Percentiles rank a stretch among this genome's conserved stretches.
phyloP scores from a whole-genome alignment of 1,140 invertebrate species.

The Lucilia cuprina region DNA sequence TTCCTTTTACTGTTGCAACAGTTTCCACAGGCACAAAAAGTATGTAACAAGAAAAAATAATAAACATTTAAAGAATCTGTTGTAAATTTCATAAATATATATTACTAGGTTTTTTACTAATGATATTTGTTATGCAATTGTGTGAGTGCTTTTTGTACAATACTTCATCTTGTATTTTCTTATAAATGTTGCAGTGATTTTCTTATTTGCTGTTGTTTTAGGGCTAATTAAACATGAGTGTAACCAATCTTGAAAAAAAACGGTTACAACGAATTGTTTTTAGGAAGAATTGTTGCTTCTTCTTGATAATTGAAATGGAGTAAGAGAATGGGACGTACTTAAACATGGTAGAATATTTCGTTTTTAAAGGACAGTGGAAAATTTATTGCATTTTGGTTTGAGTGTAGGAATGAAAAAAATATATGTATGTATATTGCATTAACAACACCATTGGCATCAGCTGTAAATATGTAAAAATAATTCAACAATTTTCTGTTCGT shows the following conservation, averaged over 20 bases:
- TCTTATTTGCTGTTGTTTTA: not conserved
- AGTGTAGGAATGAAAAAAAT: not conserved
- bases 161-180: not conserved
- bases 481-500: conserved; percentile 21
- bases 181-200: not conserved
- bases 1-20: not conserved
- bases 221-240: conserved; percentile 30
- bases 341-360: not conserved
- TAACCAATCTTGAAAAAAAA: conserved; percentile 2
- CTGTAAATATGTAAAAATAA: conserved; percentile 30
- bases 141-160: not conserved
- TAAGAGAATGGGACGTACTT: not conserved
- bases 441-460: conserved; percentile 10
- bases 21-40: not conserved
- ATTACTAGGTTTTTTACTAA: not conserved
- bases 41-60: not conserved
- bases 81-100: not conserved
- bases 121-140: not conserved
- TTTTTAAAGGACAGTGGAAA: not conserved
- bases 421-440: not conserved
- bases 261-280: not conserved
- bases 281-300: conserved; percentile 29
- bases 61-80: not conserved
- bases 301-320: not conserved
- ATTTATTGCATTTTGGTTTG: not conserved